Evolutionary conservation across 2,888 invertebrate species (phyloP).

Genomic region (Venusia cambrica): DNA sequence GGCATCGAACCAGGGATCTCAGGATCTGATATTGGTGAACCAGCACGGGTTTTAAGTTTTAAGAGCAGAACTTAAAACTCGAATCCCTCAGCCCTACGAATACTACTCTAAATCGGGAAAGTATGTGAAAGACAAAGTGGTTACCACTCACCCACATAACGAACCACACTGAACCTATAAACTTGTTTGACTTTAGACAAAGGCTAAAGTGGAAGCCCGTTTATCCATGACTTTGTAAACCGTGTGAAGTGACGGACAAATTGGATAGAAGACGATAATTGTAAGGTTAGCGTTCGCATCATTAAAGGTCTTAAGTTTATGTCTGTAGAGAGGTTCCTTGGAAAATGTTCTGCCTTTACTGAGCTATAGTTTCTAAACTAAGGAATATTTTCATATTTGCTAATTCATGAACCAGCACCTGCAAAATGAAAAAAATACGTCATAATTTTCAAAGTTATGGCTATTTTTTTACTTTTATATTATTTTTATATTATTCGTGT

Average conservation of each 20-base stretch:
- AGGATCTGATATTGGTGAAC: too few relatives aligned
- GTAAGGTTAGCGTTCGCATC: constrained; percentile 26
- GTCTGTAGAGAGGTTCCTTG: background rate
- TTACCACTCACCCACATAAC: constrained; percentile 43
- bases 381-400: too few relatives aligned
- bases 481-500: too few relatives aligned
- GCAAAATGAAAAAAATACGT: too few relatives aligned
- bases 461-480: too few relatives aligned
- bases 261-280: constrained; percentile 43
- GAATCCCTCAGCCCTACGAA: constrained; percentile 35
- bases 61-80: too few relatives aligned
- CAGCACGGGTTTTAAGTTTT: too few relatives aligned
- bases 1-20: too few relatives aligned
- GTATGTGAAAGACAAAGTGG: constrained; percentile 48
- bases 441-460: too few relatives aligned
- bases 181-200: constrained; percentile 47
- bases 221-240: constrained; percentile 39
- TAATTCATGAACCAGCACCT: too few relatives aligned
- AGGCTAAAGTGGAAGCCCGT: constrained; percentile 44
- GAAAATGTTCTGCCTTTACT: too few relatives aligned
- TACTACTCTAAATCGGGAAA: constrained; percentile 41
- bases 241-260: constrained; percentile 46
- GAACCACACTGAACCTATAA: constrained; percentile 19
- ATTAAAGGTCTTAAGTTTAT: constrained; percentile 20
- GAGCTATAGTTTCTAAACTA: too few relatives aligned